Evolutionary conservation across 1,140 invertebrate genomes (phyloP).

Genomic region (Aphelenchoides besseyi): DNA sequence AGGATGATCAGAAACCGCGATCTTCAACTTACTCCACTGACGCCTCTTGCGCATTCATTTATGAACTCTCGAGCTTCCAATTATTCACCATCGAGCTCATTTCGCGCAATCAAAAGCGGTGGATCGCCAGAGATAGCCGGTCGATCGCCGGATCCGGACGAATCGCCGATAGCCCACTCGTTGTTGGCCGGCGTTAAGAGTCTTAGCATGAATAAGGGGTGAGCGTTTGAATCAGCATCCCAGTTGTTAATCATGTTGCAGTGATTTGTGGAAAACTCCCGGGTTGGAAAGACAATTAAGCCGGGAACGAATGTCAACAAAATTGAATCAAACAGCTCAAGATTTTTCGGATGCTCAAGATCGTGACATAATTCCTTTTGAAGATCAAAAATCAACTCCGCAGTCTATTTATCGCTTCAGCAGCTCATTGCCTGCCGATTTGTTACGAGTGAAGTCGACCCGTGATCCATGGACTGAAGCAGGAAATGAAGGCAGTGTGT

Average conservation of each 20-base stretch:
- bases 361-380: slow-evolving; percentile 23
- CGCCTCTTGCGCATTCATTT: neutral
- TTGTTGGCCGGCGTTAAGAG: slow-evolving; percentile 54
- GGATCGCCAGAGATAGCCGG: neutral
- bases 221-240: neutral
- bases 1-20: slow-evolving; percentile 3
- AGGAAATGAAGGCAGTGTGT: neutral
- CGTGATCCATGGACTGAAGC: slow-evolving; percentile 30
- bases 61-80: neutral
- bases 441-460: slow-evolving; percentile 39
- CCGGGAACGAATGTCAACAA: slow-evolving; percentile 53
- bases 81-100: neutral
- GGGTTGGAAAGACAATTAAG: slow-evolving; percentile 37
- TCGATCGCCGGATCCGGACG: slow-evolving; percentile 49
- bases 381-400: slow-evolving; percentile 43
- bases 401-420: slow-evolving; percentile 59
- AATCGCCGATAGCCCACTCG: slow-evolving; percentile 58
- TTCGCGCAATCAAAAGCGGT: neutral
- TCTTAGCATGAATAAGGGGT: slow-evolving; percentile 48
- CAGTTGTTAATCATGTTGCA: slow-evolving; percentile 12
- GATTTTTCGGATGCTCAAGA: neutral
- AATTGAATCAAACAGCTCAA: slow-evolving; percentile 37
- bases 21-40: neutral
- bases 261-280: slow-evolving; percentile 52
- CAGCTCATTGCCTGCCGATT: slow-evolving; percentile 56